A percentile compares a stretch with the other conserved stretches of the same genome.
Evolutionary conservation across 2,113 vertebrate genomes (phyloP).

Genomic region (Corythornis cristatus): DNA sequence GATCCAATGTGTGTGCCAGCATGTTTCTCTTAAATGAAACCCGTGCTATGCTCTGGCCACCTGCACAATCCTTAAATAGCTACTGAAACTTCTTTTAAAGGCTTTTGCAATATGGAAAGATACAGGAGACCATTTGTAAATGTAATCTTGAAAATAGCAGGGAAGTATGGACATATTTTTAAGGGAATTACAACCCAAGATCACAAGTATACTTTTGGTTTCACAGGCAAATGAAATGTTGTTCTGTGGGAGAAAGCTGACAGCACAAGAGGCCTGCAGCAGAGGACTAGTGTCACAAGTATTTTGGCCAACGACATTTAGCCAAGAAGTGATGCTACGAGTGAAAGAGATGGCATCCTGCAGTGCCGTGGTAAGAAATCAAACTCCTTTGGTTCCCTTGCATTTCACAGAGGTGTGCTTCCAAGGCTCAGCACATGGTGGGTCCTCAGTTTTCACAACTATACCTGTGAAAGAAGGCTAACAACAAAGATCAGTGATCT

Average conservation of each 20-base stretch:
- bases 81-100: neutral
- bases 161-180: neutral
- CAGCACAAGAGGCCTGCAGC: constrained; percentile 95
- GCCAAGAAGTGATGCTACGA: constrained; percentile 96
- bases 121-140: constrained; percentile 21
- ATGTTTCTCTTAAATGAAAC: constrained; percentile 35
- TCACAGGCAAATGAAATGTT: constrained; percentile 96
- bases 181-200: neutral
- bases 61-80: constrained; percentile 54
- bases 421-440: neutral
- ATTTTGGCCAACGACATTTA: constrained; percentile 98
- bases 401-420: neutral
- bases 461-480: neutral
- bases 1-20: neutral
- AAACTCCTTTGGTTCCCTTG: neutral
- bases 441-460: neutral
- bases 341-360: constrained; percentile 98
- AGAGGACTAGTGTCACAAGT: constrained; percentile 95
- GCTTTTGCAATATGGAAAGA: constrained; percentile 14
- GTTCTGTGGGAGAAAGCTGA: constrained; percentile 96
- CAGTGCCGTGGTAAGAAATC: constrained; percentile 89
- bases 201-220: constrained; percentile 23
- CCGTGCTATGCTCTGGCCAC: constrained; percentile 53
- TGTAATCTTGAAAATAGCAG: neutral
- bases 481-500: neutral